A percentile compares a stretch with the other conserved stretches of the same genome.
These are phyloP conservation scores for Toxotes jaculatrix DNA, from an alignment of 2,113 vertebrate species.

Conservation along the genomic window DNA sequence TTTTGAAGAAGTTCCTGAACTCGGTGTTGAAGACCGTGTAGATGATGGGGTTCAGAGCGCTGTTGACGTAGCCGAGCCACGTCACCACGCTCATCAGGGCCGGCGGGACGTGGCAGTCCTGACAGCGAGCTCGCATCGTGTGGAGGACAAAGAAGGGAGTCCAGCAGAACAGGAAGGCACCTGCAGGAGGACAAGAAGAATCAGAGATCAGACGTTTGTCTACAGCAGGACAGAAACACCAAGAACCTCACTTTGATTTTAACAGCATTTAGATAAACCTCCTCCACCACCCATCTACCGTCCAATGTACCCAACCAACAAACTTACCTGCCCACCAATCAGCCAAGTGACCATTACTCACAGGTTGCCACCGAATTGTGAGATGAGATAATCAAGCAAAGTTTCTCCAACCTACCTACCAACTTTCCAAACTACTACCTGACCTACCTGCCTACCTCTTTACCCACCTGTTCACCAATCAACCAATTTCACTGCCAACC, in stretches of 20 bases:
- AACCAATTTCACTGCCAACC: too few relatives aligned
- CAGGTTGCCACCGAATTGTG: background rate
- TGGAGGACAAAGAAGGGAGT: conserved; percentile 97
- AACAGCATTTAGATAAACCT: background rate
- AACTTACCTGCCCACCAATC: too few relatives aligned
- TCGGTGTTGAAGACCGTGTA: conserved; percentile 94
- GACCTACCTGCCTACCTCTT: too few relatives aligned
- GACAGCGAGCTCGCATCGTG: conserved; percentile 89
- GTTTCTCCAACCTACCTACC: background rate
- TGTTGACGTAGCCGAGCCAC: conserved; percentile 97
- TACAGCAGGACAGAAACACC: background rate
- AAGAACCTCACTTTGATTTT: background rate
- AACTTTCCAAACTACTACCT: too few relatives aligned
- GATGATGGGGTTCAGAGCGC: conserved; percentile 94
- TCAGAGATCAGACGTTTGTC: background rate
- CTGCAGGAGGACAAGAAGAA: conserved; percentile 70
- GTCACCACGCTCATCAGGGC: conserved; percentile 93
- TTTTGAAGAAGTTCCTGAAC: conserved; percentile 93
- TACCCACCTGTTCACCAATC: too few relatives aligned
- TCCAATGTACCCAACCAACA: too few relatives aligned
- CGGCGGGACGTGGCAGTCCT: conserved; percentile 85
- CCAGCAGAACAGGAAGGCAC: conserved; percentile 96
- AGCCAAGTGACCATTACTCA: too few relatives aligned
- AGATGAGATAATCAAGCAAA: background rate
- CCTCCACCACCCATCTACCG: background rate